Evolutionary conservation across 2,888 invertebrate genomes (phyloP).

Genomic region (Calameuta pallipes): DNA sequence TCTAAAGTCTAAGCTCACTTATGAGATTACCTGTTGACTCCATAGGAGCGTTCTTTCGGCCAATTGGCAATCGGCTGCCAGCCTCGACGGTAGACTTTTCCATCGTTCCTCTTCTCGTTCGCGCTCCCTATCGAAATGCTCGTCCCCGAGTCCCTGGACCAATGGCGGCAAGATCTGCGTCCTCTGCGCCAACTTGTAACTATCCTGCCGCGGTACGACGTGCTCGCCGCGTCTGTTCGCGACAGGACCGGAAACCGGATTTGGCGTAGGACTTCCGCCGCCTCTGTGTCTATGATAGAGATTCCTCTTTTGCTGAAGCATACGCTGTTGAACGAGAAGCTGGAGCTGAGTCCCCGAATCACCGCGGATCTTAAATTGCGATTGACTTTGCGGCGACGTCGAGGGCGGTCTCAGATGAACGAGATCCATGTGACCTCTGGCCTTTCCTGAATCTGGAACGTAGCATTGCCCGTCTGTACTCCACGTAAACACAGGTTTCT

Average conservation of each 20-base stretch:
- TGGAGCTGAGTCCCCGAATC: conserved; percentile 74
- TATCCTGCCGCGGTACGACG: conserved; percentile 86
- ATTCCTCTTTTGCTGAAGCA: conserved; percentile 84
- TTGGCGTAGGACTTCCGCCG: conserved; percentile 54
- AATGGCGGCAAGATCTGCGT: conserved; percentile 83
- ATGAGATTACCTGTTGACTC: conserved; percentile 62
- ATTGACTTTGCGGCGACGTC: conserved; percentile 48
- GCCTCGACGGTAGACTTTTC: conserved; percentile 60
- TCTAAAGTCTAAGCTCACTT: conserved; percentile 21
- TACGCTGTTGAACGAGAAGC: conserved; percentile 85
- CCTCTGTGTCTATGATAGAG: conserved; percentile 56
- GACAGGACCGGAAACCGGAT: conserved; percentile 37
- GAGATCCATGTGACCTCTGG: conserved; percentile 57
- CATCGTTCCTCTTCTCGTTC: conserved; percentile 60
- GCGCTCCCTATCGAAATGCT: conserved; percentile 51
- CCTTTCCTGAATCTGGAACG: conserved; percentile 56
- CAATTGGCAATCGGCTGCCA: conserved; percentile 61
- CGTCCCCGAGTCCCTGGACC: conserved; percentile 66
- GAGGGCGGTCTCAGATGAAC: conserved; percentile 57
- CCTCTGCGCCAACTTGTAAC: conserved; percentile 89
- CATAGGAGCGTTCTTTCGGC: conserved; percentile 59
- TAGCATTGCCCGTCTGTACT: not conserved
- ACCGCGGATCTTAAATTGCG: conserved; percentile 55
- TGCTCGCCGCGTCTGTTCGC: conserved; percentile 69
- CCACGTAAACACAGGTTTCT: not conserved